These are phyloP conservation scores for Clarias gariepinus DNA, from an alignment of 2,113 vertebrate genomes.

Conservation along the genomic window DNA sequence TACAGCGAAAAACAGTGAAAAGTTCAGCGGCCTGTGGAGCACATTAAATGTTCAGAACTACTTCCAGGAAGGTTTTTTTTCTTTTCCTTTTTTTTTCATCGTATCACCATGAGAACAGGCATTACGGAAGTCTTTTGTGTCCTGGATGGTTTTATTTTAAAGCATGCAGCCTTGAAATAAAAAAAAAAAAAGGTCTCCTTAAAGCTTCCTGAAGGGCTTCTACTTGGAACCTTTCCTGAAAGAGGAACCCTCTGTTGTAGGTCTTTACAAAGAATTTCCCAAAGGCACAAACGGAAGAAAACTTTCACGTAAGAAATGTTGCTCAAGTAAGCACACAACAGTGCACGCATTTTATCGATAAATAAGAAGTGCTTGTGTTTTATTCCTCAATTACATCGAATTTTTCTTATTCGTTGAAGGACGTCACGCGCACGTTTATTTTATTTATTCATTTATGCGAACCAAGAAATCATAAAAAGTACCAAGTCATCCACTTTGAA, in stretches of 20 bases:
- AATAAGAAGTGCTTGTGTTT: neutral
- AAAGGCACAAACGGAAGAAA: neutral
- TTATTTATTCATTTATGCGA: neutral
- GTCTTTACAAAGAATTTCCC: neutral
- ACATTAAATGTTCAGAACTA: slow-evolving; percentile 13
- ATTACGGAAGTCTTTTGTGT: neutral
- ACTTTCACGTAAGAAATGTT: neutral
- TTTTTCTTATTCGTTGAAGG: neutral
- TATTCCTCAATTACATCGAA: neutral
- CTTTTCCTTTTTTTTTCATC: neutral
- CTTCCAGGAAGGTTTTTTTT: neutral
- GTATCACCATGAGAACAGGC: neutral
- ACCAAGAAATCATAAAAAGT: too few relatives aligned
- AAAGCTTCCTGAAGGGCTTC: neutral
- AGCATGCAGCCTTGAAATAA: neutral
- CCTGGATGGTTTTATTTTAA: neutral
- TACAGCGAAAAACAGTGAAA: slow-evolving; percentile 10
- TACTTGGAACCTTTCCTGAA: neutral
- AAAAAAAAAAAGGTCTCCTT: neutral
- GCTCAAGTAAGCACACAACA: neutral
- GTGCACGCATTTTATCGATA: neutral
- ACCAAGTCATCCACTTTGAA: too few relatives aligned
- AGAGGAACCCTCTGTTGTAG: neutral
- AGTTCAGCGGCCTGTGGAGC: slow-evolving; percentile 6
- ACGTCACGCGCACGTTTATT: neutral